phyloP scores from a whole-genome alignment of 2,888 invertebrate genomes.

The Tetropium fuscum region DNA sequence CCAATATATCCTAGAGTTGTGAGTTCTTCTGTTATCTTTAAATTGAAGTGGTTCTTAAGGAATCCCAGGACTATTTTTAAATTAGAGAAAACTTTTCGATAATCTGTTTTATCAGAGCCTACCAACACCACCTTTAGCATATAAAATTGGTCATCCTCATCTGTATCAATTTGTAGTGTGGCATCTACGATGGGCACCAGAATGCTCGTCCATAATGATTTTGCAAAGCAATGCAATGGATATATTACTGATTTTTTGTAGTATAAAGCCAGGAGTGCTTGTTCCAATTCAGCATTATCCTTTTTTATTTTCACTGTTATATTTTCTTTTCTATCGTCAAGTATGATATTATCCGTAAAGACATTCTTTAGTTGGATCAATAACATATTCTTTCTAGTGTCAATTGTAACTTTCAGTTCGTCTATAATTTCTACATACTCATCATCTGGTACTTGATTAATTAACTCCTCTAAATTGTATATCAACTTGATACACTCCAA shows the following conservation, averaged over 20 bases:
- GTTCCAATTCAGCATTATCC: constrained; percentile 61
- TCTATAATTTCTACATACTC: constrained; percentile 68
- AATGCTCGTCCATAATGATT: constrained; percentile 71
- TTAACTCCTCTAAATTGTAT: constrained; percentile 64
- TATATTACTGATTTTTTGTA: constrained; percentile 58
- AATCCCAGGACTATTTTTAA: constrained; percentile 71
- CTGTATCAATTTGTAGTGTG: constrained; percentile 22
- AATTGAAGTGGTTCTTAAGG: constrained; percentile 70
- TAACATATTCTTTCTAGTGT: constrained; percentile 66
- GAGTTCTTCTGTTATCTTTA: constrained; percentile 64
- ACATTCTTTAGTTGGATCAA: constrained; percentile 66
- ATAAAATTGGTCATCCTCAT: constrained; percentile 20
- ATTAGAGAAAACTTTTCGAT: constrained; percentile 71
- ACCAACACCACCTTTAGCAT: constrained; percentile 57
- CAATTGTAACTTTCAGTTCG: constrained; percentile 67
- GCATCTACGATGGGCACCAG: constrained; percentile 71
- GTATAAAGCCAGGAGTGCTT: constrained; percentile 63
- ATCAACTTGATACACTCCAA: constrained; percentile 69
- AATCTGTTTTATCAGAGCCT: constrained; percentile 64
- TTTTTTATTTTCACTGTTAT: constrained; percentile 63
- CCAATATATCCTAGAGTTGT: constrained; percentile 71
- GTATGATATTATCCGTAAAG: constrained; percentile 68
- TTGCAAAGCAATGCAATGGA: constrained; percentile 71
- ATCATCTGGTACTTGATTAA: constrained; percentile 67
- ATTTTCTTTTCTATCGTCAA: constrained; percentile 57